Base-by-base conservation (phyloP, 2,113 vertebrate genomes). In the Castor canadensis region DNA sequence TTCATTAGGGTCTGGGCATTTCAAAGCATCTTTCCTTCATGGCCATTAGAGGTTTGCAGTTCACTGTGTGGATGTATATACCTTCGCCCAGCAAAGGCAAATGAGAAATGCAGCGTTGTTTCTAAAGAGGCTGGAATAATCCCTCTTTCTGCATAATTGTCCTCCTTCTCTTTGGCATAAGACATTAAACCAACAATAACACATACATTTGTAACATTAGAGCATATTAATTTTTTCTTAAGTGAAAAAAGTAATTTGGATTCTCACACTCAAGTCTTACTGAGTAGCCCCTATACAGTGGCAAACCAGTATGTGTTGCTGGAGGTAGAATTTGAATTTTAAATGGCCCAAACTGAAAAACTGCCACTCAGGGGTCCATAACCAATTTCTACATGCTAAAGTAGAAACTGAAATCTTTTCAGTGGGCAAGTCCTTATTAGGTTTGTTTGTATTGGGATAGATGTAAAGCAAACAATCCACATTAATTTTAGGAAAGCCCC, bases 401-500 rank as follows among this genome's bases (percentile, higher is more conserved):
- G 54, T 89, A 30, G 45, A 92, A 89, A 81, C 35, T 72, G 40
- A 16, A 94, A 66, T 54, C 47, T 43, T n/a, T 64, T 94, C 52
- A 71, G 8, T 62, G n/a, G 32, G 24, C 9, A 84, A 77, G 47
- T 3, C 22, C 26, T 69, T 93, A 30, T 54, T 56, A 87, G 69
- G 20, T 79, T 96, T 90, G 11, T 32, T 54, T 17, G 92, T 22
- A n/a, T n/a, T n/a, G 47, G 79, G 43, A 66, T 52, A 87, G 22
- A 83, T 81, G 52, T 85, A 96, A 90, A 93, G 40, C 76, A 82
- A 94, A 71, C 49, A 35, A 79, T 38, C 28, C 47, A 76, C 2
- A n/a, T 40, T 96, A 87, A 91, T 91, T 96, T 79, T 45, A 60
- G 17, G 58, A 84, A 95, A 89, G n/a, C 38, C 45, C 43, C 66